Conservation (phyloP, 2,113 vertebrate species). For the Noctilio leporinus region DNA sequence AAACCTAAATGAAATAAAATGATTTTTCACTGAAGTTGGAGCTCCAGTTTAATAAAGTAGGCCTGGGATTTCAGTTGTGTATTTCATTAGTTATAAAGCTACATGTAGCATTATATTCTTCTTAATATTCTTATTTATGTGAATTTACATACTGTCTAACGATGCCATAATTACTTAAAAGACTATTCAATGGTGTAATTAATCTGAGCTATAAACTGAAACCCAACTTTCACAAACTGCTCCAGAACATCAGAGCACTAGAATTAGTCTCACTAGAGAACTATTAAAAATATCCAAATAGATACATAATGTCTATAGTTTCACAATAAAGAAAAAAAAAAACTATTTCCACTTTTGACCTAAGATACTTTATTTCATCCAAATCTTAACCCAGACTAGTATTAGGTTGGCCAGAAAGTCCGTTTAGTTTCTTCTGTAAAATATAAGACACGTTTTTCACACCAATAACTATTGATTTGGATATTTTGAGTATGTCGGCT, state of each 20-base stretch:
- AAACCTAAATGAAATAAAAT: slow-evolving; percentile 5
- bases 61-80: neutral
- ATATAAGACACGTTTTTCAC: too few relatives aligned
- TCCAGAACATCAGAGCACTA: slow-evolving; percentile 38
- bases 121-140: neutral
- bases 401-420: too few relatives aligned
- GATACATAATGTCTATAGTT: neutral
- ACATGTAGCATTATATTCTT: neutral
- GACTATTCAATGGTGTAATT: neutral
- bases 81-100: neutral
- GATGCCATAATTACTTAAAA: neutral
- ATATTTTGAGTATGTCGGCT: too few relatives aligned
- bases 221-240: slow-evolving; percentile 29
- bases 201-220: neutral
- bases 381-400: slow-evolving; percentile 33
- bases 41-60: slow-evolving; percentile 28
- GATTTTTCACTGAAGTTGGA: neutral
- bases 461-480: too few relatives aligned
- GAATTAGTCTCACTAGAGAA: slow-evolving; percentile 30
- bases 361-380: slow-evolving; percentile 14
- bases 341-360: neutral
- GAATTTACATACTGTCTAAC: neutral
- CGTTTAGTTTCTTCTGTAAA: too few relatives aligned
- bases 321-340: slow-evolving; percentile 41
- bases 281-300: neutral